Conservation (phyloP, 2,797 vertebrate species). For the Pangasius djambal region DNA sequence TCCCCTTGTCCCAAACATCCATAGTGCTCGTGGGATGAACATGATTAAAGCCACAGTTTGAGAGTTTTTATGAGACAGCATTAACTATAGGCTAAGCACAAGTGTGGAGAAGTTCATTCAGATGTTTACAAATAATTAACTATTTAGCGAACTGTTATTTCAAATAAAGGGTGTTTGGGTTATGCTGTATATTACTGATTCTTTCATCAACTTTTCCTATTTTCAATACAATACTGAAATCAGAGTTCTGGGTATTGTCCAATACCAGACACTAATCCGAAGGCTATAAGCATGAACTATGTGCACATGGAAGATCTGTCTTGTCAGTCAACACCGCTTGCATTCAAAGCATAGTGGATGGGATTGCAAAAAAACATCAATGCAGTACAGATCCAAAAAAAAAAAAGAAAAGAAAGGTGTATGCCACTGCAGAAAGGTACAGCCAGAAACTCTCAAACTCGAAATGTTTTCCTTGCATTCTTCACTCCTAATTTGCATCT, state of each 20-base stretch:
- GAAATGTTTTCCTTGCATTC: not conserved
- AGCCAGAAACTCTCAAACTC: not conserved
- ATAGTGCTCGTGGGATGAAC: not conserved
- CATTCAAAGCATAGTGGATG: not conserved
- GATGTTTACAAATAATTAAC: not conserved
- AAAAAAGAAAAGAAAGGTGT: not conserved
- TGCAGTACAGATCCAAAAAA: not conserved
- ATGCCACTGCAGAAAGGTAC: not conserved
- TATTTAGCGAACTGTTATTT: not conserved
- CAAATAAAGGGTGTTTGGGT: not conserved
- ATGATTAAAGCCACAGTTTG: not conserved
- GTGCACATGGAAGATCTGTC: not conserved
- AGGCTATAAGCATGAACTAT: not conserved
- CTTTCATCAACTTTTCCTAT: too few relatives aligned
- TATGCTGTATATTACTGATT: not conserved
- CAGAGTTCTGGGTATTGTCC: too few relatives aligned
- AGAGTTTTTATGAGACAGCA: not conserved
- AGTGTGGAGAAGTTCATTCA: not conserved
- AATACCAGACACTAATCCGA: not conserved
- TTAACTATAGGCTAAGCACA: not conserved
- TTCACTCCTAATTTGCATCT: not conserved
- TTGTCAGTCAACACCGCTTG: not conserved
- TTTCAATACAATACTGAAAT: too few relatives aligned
- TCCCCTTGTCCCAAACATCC: slow-evolving; percentile 5
- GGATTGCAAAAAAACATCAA: not conserved